Conservation (phyloP, 2,888 invertebrate species). For the Synergus umbraculus region DNA sequence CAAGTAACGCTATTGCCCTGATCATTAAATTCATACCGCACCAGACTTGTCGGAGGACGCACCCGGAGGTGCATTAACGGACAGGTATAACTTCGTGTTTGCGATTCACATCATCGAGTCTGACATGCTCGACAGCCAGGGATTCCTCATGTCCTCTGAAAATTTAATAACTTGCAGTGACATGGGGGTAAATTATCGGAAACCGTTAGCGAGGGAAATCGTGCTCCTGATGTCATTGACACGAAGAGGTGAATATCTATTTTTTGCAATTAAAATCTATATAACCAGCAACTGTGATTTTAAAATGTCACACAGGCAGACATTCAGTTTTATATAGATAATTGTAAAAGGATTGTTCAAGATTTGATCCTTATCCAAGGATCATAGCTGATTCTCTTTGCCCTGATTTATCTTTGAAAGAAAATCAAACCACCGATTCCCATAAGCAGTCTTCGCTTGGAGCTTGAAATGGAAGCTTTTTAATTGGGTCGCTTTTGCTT, state of each 20-base stretch:
- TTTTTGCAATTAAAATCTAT: no score
- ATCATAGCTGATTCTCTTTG: no score
- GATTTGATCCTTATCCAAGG: no score
- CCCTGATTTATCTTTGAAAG: no score
- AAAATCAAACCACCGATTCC: background rate
- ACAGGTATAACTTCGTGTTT: conserved; percentile 23
- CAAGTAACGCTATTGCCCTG: conserved; percentile 21
- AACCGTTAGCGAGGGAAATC: conserved; percentile 5
- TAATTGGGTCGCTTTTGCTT: conserved; percentile 18
- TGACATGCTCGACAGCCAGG: conserved; percentile 28
- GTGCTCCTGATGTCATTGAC: conserved; percentile 10
- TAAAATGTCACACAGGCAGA: no score
- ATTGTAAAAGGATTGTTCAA: no score
- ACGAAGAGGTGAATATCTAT: background rate
- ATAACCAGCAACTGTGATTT: no score
- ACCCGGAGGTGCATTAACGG: conserved; percentile 30
- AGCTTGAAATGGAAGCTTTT: background rate
- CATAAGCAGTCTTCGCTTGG: background rate
- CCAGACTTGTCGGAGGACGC: background rate
- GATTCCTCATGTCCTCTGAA: conserved; percentile 17
- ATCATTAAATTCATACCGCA: conserved; percentile 23
- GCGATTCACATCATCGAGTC: conserved; percentile 19
- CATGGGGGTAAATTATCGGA: conserved; percentile 14
- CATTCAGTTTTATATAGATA: no score
- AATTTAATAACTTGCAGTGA: conserved; percentile 26